phyloP scores from a whole-genome alignment of 1,140 invertebrate species.

The Drosophila santomea region DNA sequence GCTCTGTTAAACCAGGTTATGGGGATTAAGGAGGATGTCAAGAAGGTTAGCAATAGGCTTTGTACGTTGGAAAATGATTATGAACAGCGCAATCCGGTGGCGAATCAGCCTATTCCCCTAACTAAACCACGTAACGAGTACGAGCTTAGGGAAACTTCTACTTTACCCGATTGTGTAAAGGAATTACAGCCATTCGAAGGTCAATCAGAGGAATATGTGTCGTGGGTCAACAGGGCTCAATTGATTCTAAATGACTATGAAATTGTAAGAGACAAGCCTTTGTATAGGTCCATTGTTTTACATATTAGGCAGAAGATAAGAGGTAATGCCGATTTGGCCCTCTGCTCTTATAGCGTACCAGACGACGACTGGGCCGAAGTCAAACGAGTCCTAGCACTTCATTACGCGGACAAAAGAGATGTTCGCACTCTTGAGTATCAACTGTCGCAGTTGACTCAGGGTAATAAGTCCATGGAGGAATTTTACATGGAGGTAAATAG shows the following conservation, averaged over 20 bases:
- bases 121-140: not conserved
- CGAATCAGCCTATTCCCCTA: not conserved
- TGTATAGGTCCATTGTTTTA: not conserved
- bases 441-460: not conserved
- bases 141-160: not conserved
- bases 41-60: not conserved
- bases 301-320: slow-evolving; percentile 18
- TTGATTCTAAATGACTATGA: slow-evolving; percentile 2
- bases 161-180: not conserved
- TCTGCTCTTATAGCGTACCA: slow-evolving; percentile 1
- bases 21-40: not conserved
- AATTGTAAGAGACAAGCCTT: not conserved
- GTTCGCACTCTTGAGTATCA: slow-evolving; percentile 1
- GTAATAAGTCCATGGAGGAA: not conserved
- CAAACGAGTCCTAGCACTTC: slow-evolving; percentile 2
- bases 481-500: not conserved
- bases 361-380: slow-evolving; percentile 12
- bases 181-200: not conserved
- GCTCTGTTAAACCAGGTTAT: not conserved
- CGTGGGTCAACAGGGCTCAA: slow-evolving; percentile 19
- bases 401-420: not conserved
- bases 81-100: not conserved
- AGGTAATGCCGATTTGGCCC: slow-evolving; percentile 1
- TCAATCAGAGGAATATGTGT: not conserved
- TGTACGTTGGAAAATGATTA: not conserved